Evolutionary conservation across 2,113 vertebrate genomes (phyloP).

Genomic region (Rhipidura dahli): DNA sequence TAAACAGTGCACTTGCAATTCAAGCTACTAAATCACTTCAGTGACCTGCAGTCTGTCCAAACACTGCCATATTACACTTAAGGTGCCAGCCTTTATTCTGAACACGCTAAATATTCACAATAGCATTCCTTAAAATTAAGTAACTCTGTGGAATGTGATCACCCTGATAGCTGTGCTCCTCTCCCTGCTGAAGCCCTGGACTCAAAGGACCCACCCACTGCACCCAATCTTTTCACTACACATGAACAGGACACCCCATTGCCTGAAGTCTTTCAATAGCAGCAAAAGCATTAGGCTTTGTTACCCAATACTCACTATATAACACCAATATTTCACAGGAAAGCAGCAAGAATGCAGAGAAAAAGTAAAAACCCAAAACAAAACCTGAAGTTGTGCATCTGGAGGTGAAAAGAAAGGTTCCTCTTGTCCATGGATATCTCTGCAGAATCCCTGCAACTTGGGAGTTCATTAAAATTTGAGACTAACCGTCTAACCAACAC

Average conservation of each 20-base stretch:
- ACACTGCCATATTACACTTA: background rate
- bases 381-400: background rate
- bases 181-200: background rate
- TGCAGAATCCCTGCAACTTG: background rate
- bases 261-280: background rate
- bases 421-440: background rate
- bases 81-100: background rate
- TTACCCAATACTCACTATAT: background rate
- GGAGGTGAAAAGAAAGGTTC: background rate
- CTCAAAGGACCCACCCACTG: background rate
- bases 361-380: background rate
- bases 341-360: background rate
- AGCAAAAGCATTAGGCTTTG: background rate
- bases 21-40: background rate
- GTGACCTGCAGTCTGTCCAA: background rate
- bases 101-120: background rate
- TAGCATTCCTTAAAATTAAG: background rate
- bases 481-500: background rate
- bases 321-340: background rate
- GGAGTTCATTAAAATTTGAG: background rate
- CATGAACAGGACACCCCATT: background rate
- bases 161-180: background rate
- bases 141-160: background rate
- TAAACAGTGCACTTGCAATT: background rate
- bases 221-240: background rate